Evolutionary conservation across 2,888 invertebrate genomes (phyloP).

Genomic region (Cheilosia vernalis): DNA sequence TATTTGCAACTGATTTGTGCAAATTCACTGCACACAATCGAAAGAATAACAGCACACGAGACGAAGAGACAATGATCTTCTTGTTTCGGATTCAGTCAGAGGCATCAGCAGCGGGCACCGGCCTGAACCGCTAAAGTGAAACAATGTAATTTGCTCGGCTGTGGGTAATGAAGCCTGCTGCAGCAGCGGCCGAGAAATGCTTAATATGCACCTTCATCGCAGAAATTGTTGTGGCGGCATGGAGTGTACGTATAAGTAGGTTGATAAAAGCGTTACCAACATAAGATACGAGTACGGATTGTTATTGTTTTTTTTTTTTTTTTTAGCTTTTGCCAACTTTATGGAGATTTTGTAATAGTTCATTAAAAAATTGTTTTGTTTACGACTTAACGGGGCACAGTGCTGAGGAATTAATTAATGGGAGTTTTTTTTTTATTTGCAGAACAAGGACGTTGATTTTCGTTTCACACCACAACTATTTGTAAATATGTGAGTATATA

Average conservation of each 20-base stretch:
- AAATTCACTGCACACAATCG: slow-evolving; percentile 44
- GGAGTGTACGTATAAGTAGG: slow-evolving; percentile 39
- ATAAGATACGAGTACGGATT: slow-evolving; percentile 30
- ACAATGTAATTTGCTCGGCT: slow-evolving; percentile 50
- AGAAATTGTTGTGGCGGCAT: slow-evolving; percentile 32
- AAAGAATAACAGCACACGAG: slow-evolving; percentile 10
- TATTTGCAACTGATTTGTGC: slow-evolving; percentile 43
- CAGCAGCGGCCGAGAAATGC: slow-evolving; percentile 40
- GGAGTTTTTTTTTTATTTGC: slow-evolving; percentile 37
- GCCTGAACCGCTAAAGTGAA: slow-evolving; percentile 54
- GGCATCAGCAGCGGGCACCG: slow-evolving; percentile 11
- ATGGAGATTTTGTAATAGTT: slow-evolving; percentile 68
- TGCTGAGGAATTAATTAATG: slow-evolving; percentile 62
- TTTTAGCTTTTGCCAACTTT: slow-evolving; percentile 13
- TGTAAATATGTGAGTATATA: slow-evolving; percentile 59
- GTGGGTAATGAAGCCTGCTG: slow-evolving; percentile 58
- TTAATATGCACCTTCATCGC: slow-evolving; percentile 64
- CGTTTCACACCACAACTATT: slow-evolving; percentile 53
- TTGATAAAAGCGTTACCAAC: slow-evolving; percentile 54
- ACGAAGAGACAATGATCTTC: slow-evolving; percentile 67
- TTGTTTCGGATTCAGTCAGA: slow-evolving; percentile 38
- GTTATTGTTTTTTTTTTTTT: slow-evolving; percentile 42
- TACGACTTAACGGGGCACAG: slow-evolving; percentile 64
- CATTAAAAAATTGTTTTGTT: slow-evolving; percentile 61
- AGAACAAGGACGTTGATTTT: slow-evolving; percentile 70